phyloP scores from a whole-genome alignment of 2,888 invertebrate genomes.

The Eupithecia tripunctaria region DNA sequence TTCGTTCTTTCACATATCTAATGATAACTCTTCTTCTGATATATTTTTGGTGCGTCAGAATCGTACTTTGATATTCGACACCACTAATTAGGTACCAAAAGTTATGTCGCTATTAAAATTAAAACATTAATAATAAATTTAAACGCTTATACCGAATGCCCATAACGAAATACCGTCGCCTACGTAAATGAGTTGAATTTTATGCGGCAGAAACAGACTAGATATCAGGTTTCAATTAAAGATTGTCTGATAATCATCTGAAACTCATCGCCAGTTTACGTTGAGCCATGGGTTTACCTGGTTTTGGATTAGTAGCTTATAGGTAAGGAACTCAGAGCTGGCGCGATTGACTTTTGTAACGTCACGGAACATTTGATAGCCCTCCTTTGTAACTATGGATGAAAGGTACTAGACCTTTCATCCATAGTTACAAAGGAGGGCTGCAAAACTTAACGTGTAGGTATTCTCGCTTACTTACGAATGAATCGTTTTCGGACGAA shows the following conservation, averaged over 20 bases:
- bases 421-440: not conserved
- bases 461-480: not conserved
- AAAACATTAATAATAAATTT: slow-evolving; percentile 37
- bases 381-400: not conserved
- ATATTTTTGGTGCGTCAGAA: slow-evolving; percentile 4
- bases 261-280: slow-evolving; percentile 45
- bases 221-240: slow-evolving; percentile 71
- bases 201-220: slow-evolving; percentile 41
- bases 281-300: slow-evolving; percentile 38
- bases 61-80: slow-evolving; percentile 31
- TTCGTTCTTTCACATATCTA: too few relatives aligned
- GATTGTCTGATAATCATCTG: slow-evolving; percentile 58
- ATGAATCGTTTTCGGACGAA: not conserved
- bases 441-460: not conserved
- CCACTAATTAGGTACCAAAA: slow-evolving; percentile 39
- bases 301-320: slow-evolving; percentile 34
- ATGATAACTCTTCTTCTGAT: not conserved
- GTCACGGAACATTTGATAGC: too few relatives aligned
- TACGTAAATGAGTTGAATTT: slow-evolving; percentile 48
- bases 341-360: not conserved
- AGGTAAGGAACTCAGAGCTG: not conserved
- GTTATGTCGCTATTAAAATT: slow-evolving; percentile 38
- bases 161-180: slow-evolving; percentile 40
- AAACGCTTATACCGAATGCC: slow-evolving; percentile 9
- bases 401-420: not conserved